Evolutionary conservation across 2,113 vertebrate genomes (phyloP), one percentile per base, ranked within the genome.

Genomic region (Caranx melampygus): DNA sequence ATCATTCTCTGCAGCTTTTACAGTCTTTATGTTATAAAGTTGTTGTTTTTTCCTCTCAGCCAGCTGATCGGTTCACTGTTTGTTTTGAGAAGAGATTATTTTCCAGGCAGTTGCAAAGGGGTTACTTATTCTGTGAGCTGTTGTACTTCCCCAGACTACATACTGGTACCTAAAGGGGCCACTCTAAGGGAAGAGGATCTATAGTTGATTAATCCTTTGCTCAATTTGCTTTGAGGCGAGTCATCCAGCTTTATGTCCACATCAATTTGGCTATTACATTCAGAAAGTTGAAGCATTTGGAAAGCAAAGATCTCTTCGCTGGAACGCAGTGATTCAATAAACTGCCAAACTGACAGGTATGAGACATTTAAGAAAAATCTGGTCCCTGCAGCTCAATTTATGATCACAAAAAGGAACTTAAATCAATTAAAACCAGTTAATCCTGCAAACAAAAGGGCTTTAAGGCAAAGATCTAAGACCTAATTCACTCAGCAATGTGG

Each of bases 61-160:
- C 26, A 14, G 54, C 66, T 73, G 18, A 81, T 63, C 5, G 40
- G 65, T 31, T 72, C 52, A 33, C 65, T 47, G 63, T 82, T 84
- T 89, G 58, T 86, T 81, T 75, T 49, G 57, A 79, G 31, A 77
- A 52, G 15, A 77, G 35, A 72, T 71, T 70, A 45, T 31, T 82
- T 52, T 57, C 65, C 3, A 60, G 45, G 61, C 72, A 72, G 49
- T 15, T 31, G 37, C 47, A 80, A 80, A 45, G 14, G 14, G 12
- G 12, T 60, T 68, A 68, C 72, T 77, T 58, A 61, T 77, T 84
- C 67, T 21, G 40, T 10, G 60, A 64, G 75, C 3, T 21, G 16
- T 31, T 58, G 54, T 20, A 49, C 61, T 66, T 78, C 15, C 21
- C 31, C 33, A 49, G 76, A 82, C 68, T 66, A 37, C 52, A 81